Percentiles rank a stretch among this genome's conserved stretches.
These are phyloP conservation scores for Vulpes vulpes DNA, from an alignment of 2,113 vertebrate genomes.

Conservation along the genomic window DNA sequence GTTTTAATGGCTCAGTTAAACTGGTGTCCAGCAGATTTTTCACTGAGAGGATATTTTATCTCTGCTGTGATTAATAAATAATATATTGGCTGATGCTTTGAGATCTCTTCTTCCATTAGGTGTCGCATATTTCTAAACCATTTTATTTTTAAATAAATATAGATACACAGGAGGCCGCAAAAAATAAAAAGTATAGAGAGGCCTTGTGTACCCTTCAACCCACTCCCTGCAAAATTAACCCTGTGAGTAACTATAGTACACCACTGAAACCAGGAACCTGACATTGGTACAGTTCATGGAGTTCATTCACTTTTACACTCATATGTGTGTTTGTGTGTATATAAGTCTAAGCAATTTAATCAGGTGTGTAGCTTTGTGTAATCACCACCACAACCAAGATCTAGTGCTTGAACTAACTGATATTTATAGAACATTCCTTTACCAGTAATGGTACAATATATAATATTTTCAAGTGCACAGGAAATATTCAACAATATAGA, in stretches of 20 bases:
- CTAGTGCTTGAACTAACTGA: background rate
- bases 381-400: background rate
- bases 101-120: background rate
- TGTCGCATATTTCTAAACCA: background rate
- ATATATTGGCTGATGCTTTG: background rate
- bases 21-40: background rate
- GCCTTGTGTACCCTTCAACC: background rate
- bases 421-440: background rate
- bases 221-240: background rate
- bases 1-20: background rate
- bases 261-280: background rate
- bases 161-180: background rate
- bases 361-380: background rate
- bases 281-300: background rate
- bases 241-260: background rate
- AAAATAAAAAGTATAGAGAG: background rate
- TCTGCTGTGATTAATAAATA: constrained; percentile 1
- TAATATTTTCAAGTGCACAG: background rate
- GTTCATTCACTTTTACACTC: background rate
- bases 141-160: background rate
- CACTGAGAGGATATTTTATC: background rate
- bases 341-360: background rate
- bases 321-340: background rate
- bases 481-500: background rate
- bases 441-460: background rate